phyloP scores from a whole-genome alignment of 2,113 vertebrate species.

The Spizaetus ornatus region DNA sequence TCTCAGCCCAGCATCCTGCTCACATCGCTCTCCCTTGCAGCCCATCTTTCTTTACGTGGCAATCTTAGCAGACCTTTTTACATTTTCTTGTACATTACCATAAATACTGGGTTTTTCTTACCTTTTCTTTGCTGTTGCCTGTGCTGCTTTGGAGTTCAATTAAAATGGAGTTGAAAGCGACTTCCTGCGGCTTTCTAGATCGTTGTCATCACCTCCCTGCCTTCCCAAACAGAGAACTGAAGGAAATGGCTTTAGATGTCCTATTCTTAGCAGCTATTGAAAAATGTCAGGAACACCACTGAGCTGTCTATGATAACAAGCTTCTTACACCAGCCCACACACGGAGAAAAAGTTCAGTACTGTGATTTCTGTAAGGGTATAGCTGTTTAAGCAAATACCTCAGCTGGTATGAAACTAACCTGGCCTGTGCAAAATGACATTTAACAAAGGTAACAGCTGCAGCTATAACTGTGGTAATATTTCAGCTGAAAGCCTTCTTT shows the following conservation, averaged over 20 bases:
- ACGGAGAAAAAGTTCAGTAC: not conserved
- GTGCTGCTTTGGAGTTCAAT: not conserved
- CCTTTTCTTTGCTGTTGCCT: not conserved
- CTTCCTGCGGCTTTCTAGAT: not conserved
- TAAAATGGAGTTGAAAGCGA: not conserved
- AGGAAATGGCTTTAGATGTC: conserved; percentile 14
- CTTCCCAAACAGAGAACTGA: not conserved
- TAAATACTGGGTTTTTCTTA: not conserved
- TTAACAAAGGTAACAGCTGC: not conserved
- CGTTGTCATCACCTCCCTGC: not conserved
- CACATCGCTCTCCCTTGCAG: not conserved
- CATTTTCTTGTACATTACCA: not conserved
- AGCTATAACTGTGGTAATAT: not conserved
- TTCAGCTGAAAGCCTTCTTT: not conserved
- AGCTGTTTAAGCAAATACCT: conserved; percentile 1
- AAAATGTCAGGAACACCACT: conserved; percentile 12
- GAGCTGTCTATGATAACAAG: conserved; percentile 1
- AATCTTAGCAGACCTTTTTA: not conserved
- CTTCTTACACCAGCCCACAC: conserved; percentile 4
- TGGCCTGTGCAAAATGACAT: not conserved
- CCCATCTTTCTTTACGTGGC: not conserved
- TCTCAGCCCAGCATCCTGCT: not conserved
- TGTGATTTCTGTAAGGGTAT: not conserved
- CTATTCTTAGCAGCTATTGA: conserved; percentile 38
- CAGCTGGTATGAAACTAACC: not conserved